phyloP scores from a whole-genome alignment of 2,888 invertebrate species.

The Campopleginae sp. region DNA sequence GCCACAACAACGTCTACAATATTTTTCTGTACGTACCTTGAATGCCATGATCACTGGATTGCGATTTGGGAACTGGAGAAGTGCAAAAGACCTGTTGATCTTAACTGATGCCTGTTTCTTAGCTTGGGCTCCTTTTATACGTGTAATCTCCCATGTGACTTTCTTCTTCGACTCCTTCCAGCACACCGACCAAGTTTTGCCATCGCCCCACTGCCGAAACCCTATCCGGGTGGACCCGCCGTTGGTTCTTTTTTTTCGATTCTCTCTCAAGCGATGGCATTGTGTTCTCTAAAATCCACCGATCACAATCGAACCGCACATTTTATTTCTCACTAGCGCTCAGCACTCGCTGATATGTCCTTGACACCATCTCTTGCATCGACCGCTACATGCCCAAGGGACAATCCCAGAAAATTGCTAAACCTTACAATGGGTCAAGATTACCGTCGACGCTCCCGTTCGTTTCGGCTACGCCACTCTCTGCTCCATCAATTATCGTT shows the following conservation, averaged over 20 bases:
- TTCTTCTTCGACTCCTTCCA: constrained; percentile 65
- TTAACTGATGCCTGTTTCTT: constrained; percentile 63
- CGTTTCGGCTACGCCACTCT: background rate
- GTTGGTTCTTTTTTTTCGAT: constrained; percentile 22
- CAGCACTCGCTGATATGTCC: constrained; percentile 41
- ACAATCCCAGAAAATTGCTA: constrained; percentile 16
- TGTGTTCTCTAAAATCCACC: constrained; percentile 38
- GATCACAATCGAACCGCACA: constrained; percentile 60
- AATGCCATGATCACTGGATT: constrained; percentile 60
- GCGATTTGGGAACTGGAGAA: constrained; percentile 53
- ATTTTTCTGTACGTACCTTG: constrained; percentile 54
- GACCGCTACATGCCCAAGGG: constrained; percentile 36
- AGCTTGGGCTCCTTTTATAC: constrained; percentile 61
- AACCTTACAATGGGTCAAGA: constrained; percentile 7
- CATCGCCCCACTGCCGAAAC: constrained; percentile 54
- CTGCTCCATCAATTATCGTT: background rate
- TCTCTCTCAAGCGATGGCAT: constrained; percentile 32
- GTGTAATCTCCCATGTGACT: constrained; percentile 57
- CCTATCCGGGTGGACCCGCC: constrained; percentile 55
- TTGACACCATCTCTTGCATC: constrained; percentile 58
- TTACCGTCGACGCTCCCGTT: background rate
- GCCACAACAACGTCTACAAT: background rate
- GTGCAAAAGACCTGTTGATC: constrained; percentile 52
- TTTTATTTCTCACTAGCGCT: constrained; percentile 44
- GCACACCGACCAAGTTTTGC: constrained; percentile 28